Percentiles rank a stretch among this genome's conserved stretches.
Conservation (phyloP, 1,140 invertebrate genomes). For the Galendromus occidentalis region DNA sequence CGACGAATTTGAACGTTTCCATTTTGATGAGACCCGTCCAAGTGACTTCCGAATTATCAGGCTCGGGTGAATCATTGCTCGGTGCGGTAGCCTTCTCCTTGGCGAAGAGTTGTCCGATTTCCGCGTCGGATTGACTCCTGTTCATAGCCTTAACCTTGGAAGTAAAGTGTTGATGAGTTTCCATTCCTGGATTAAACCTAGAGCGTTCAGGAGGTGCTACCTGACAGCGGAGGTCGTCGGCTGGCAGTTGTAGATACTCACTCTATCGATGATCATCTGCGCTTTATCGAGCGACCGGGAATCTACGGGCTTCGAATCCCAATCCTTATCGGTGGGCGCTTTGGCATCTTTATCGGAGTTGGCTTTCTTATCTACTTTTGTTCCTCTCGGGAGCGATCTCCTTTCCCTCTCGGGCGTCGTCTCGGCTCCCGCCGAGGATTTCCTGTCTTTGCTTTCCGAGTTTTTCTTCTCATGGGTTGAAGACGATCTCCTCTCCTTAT, state of each 20-base stretch:
- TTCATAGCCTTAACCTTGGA: background rate
- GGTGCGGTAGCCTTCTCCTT: too few relatives aligned
- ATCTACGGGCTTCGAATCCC: background rate
- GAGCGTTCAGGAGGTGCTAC: background rate
- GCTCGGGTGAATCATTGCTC: background rate
- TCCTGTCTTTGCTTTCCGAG: background rate
- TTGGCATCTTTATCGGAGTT: background rate
- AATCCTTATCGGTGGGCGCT: background rate
- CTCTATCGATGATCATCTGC: background rate
- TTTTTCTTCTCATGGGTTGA: too few relatives aligned
- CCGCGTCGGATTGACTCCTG: background rate
- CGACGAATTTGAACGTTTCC: background rate
- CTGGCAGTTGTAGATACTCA: background rate
- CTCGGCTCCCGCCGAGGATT: background rate
- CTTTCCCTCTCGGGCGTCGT: background rate
- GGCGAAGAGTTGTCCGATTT: too few relatives aligned
- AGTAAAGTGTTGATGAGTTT: background rate
- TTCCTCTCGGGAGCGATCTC: background rate
- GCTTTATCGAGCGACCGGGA: background rate
- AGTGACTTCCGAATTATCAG: background rate
- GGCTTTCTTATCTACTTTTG: background rate
- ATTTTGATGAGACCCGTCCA: background rate
- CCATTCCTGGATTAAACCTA: background rate
- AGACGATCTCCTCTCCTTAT: too few relatives aligned
- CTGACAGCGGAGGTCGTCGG: background rate